These are phyloP conservation scores for Incurvaria masculella DNA, from an alignment of 2,888 invertebrate species.

Conservation along the genomic window DNA sequence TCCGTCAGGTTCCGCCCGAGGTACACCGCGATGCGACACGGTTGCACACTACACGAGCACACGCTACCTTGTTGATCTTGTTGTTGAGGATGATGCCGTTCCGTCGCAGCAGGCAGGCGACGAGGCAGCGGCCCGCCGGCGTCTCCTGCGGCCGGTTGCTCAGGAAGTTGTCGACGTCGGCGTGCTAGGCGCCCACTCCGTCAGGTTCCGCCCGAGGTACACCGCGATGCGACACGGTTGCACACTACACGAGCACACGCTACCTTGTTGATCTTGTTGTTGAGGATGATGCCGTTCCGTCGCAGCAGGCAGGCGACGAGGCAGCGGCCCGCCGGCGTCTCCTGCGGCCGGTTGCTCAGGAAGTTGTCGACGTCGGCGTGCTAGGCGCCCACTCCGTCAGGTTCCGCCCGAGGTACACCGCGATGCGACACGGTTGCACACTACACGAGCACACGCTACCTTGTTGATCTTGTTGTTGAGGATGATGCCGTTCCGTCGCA, in stretches of 20 bases:
- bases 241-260: too few relatives aligned
- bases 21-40: too few relatives aligned
- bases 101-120: slow-evolving; percentile 42
- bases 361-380: slow-evolving; percentile 39
- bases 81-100: slow-evolving; percentile 38
- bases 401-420: too few relatives aligned
- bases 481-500: slow-evolving; percentile 39
- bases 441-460: too few relatives aligned
- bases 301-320: slow-evolving; percentile 46
- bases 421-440: too few relatives aligned
- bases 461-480: slow-evolving; percentile 33
- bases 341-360: slow-evolving; percentile 38
- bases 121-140: slow-evolving; percentile 42
- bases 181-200: too few relatives aligned
- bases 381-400: too few relatives aligned
- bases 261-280: slow-evolving; percentile 33
- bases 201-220: too few relatives aligned
- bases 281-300: slow-evolving; percentile 34
- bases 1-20: too few relatives aligned
- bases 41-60: too few relatives aligned
- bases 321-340: slow-evolving; percentile 37
- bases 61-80: slow-evolving; percentile 29
- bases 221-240: too few relatives aligned
- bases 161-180: slow-evolving; percentile 38
- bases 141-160: slow-evolving; percentile 38